Evolutionary conservation across 2,113 vertebrate species (phyloP), one percentile per base, ranked within the genome.

Genomic region (Setophaga coronata): DNA sequence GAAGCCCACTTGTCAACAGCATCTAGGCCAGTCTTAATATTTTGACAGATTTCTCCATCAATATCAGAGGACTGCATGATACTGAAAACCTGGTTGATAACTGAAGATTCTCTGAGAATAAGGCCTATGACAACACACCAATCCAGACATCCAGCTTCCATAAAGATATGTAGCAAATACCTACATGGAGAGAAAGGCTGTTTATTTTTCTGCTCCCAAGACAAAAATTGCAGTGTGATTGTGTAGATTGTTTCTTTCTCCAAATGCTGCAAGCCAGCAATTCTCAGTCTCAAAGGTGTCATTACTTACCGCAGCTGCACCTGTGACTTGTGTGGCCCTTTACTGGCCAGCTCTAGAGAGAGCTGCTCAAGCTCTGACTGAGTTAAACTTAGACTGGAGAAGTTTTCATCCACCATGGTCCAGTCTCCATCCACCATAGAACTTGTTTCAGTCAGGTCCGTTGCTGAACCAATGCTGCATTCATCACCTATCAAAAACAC

Each of bases 371-470:
- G 96, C 96, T 99, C 99, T 17, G 99, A 99, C 91, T 99, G 99
- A 34, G 99, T 99, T 95, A 99, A 97, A 95, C 99, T 99, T 82
- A 99, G 97, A 12, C 98, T 98, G 71, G 99, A 99, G 74, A 99
- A 98, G 96, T 99, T 99, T 98, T 99, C 99, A 76, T 99, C 99
- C 17, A 99, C 99, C 98, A 99, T 98, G 7, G 98, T 99, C 99
- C 99, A 99, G 82, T 99, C 99, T 12, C 99, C 99, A 38, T 99
- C 99, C 95, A 99, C 98, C 98, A 99, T 96, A 18, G 99, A 99
- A 97, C 99, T 99, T 85, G 99, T 99, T 98, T 99, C 99, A 7
- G 99, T 99, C 93, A 99, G 95, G 96, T 99, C 99, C 1, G 99
- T 99, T 92, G 99, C 99, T 54, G 99, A 99, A 78, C 99, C 99